Evolutionary conservation across 2,113 vertebrate genomes (phyloP).

Genomic region (Tympanuchus pallidicinctus): DNA sequence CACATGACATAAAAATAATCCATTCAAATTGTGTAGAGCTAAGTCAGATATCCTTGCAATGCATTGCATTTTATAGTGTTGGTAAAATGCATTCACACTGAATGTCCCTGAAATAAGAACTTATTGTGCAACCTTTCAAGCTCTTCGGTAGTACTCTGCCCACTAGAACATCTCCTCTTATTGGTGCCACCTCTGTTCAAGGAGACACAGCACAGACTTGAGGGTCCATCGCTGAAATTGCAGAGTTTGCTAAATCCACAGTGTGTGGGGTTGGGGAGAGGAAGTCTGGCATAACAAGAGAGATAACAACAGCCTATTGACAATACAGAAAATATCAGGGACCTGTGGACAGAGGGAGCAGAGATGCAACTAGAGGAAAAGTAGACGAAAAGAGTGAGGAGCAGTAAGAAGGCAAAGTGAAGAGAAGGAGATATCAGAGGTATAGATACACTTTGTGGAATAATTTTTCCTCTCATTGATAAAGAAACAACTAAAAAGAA

Average conservation of each 20-base stretch:
- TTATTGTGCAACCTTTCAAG: not conserved
- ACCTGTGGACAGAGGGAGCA: not conserved
- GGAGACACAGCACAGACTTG: not conserved
- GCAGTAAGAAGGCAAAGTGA: not conserved
- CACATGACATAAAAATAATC: not conserved
- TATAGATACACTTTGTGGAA: not conserved
- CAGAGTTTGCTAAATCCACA: not conserved
- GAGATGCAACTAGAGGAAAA: not conserved
- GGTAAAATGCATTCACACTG: not conserved
- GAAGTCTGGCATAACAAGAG: not conserved
- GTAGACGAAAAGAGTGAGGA: not conserved
- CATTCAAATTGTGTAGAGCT: not conserved
- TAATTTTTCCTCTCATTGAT: not conserved
- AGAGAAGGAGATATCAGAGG: accelerated
- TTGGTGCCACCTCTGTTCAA: not conserved
- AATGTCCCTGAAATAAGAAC: not conserved
- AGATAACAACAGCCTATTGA: not conserved
- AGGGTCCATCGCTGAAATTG: not conserved
- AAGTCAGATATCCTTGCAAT: not conserved
- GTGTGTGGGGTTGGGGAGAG: not conserved
- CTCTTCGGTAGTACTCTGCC: accelerated
- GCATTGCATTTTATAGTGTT: not conserved
- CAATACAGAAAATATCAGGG: not conserved
- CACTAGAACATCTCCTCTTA: not conserved
- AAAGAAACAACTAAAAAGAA: not conserved